phyloP scores from a whole-genome alignment of 2,888 invertebrate species.

The Luffia ferchaultella region DNA sequence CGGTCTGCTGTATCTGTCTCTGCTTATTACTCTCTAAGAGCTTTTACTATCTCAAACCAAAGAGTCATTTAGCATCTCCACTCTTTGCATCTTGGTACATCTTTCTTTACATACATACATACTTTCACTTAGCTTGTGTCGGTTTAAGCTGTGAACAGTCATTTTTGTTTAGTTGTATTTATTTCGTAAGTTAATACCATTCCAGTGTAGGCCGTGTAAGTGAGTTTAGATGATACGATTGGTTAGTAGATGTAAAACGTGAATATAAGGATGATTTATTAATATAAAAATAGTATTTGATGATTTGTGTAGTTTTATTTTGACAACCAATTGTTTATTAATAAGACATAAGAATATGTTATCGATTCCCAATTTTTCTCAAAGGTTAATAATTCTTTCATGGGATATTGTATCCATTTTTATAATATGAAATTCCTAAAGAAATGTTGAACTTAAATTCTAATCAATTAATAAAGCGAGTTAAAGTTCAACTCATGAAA shows the following conservation, averaged over 20 bases:
- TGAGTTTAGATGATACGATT: constrained; percentile 41
- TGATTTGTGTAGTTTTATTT: background rate
- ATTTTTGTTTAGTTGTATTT: constrained; percentile 35
- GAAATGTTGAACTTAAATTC: no score
- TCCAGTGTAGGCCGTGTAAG: constrained; percentile 63
- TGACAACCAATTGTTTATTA: background rate
- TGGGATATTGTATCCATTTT: no score
- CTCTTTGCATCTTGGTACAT: constrained; percentile 51
- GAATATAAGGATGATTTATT: constrained; percentile 26
- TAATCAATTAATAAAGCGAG: no score
- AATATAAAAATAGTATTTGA: constrained; percentile 35
- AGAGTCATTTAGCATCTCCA: constrained; percentile 47
- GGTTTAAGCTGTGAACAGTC: constrained; percentile 22
- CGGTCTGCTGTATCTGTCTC: background rate
- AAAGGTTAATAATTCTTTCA: no score
- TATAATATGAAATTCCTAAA: no score
- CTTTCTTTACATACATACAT: constrained; percentile 17
- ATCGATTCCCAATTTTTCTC: no score
- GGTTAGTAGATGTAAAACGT: constrained; percentile 33
- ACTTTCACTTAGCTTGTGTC: constrained; percentile 33
- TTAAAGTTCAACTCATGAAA: no score
- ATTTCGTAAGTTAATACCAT: constrained; percentile 50
- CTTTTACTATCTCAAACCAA: constrained; percentile 35
- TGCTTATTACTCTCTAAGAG: background rate
- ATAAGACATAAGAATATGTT: no score